phyloP scores from a whole-genome alignment of 2,113 vertebrate species.

The Arothron firmamentum region DNA sequence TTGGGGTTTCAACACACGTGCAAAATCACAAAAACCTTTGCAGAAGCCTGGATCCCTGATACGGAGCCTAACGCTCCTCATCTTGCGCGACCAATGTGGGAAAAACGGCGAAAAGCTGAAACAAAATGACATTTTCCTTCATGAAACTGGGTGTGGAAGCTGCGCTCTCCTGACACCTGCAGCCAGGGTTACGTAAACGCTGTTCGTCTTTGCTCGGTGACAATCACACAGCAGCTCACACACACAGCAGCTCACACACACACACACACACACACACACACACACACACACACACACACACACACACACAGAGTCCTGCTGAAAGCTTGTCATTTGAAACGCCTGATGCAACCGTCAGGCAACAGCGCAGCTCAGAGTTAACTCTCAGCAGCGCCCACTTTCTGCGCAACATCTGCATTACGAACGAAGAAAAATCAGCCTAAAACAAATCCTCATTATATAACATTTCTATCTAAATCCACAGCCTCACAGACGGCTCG shows the following conservation, averaged over 20 bases:
- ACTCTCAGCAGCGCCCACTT: conserved; percentile 1
- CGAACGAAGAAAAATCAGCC: not conserved
- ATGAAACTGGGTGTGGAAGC: not conserved
- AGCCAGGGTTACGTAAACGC: not conserved
- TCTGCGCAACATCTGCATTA: not conserved
- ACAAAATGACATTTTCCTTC: not conserved
- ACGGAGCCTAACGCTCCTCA: not conserved
- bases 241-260: not conserved
- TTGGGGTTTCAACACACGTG: no score
- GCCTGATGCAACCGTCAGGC: conserved; percentile 46
- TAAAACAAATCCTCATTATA: not conserved
- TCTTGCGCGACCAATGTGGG: not conserved
- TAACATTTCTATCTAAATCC: not conserved
- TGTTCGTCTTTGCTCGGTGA: conserved; percentile 5
- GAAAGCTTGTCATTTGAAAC: conserved; percentile 36
- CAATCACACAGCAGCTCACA: conserved; percentile 14
- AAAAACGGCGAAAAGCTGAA: no score
- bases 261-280: not conserved
- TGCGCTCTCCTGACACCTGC: not conserved
- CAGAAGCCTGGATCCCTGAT: no score
- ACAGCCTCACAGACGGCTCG: no score
- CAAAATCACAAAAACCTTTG: no score
- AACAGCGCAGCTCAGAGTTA: conserved; percentile 41
- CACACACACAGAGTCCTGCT: not conserved
- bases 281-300: conserved; percentile 1